Conservation (phyloP, 2,113 vertebrate species). For the Zeus faber region DNA sequence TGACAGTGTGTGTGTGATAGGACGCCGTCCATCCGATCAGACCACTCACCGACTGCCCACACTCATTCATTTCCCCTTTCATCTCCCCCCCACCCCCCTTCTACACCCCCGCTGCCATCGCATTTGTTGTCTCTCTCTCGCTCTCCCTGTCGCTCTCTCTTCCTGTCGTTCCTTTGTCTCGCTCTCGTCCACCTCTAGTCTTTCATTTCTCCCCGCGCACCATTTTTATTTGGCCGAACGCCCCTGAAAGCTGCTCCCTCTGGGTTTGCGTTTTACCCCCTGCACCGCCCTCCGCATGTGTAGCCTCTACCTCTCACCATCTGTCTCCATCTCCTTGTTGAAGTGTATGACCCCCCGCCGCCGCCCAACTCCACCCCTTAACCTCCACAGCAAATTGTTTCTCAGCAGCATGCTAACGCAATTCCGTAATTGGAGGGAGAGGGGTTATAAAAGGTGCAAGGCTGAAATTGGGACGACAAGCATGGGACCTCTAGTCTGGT, state of each 20-base stretch:
- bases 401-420: too few relatives aligned
- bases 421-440: too few relatives aligned
- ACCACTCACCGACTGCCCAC: conserved; percentile 43
- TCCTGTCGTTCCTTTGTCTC: conserved; percentile 16
- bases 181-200: neutral
- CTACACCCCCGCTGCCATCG: too few relatives aligned
- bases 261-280: too few relatives aligned
- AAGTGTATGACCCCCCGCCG: too few relatives aligned
- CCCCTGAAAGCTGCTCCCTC: neutral
- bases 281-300: neutral
- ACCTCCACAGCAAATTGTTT: neutral
- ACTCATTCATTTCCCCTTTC: conserved; percentile 1
- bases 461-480: too few relatives aligned
- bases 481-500: too few relatives aligned
- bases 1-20: conserved; percentile 56
- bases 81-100: neutral
- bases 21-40: conserved; percentile 48
- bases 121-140: too few relatives aligned
- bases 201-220: neutral
- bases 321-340: neutral
- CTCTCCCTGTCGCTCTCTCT: conserved; percentile 23
- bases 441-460: too few relatives aligned
- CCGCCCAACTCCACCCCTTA: neutral
- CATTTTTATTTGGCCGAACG: neutral
- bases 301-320: neutral